Evolutionary conservation across 2,797 vertebrate species (phyloP), one percentile per base, ranked within the genome.

Genomic region (Chrosomus eos): DNA sequence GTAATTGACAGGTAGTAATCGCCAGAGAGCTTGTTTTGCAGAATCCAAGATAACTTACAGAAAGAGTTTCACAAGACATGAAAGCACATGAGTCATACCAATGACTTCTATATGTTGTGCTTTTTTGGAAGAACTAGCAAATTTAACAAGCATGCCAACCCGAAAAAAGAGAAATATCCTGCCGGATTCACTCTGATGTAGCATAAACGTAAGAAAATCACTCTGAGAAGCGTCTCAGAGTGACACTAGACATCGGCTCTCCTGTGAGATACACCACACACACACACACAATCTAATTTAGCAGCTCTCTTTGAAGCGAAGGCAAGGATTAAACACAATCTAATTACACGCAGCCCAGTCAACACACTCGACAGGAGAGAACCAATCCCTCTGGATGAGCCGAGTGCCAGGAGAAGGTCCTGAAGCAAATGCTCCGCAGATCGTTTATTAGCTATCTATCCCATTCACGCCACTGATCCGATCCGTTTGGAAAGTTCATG

Each of bases 241-340:
- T n/a, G 70, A 64, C 55, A 18, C 78, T 71, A 66, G 53, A 94
- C 91, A 87, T 0, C 53, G 73, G 87, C 82, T 90, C 86, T 89
- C 87, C 90, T 87, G 87, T 87, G 89, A 90, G 88, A 90, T 88
- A 26, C 14, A 87, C 88, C 87, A 88, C 88, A 88, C 92, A 93
- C 92, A 89, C 92, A 94, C 92, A 93, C 90, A 91, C 91, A 94
- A 92, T 93, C 92, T 94, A 94, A 95, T 94, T 93, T 92, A 95
- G 93, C 92, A 84, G 87, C 90, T 87, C 88, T 85, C 90, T 93
- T 94, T 92, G 91, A 89, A 90, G 88, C 89, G 90, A 89, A 91
- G 87, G 87, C 36, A 28, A 83, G 93, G 94, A 95, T 94, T 94
- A 94, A 93, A 87, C 85, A 64, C 89, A 93, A 95, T 95, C 92